Conservation (phyloP, 2,113 vertebrate species). For the Bucco capensis region DNA sequence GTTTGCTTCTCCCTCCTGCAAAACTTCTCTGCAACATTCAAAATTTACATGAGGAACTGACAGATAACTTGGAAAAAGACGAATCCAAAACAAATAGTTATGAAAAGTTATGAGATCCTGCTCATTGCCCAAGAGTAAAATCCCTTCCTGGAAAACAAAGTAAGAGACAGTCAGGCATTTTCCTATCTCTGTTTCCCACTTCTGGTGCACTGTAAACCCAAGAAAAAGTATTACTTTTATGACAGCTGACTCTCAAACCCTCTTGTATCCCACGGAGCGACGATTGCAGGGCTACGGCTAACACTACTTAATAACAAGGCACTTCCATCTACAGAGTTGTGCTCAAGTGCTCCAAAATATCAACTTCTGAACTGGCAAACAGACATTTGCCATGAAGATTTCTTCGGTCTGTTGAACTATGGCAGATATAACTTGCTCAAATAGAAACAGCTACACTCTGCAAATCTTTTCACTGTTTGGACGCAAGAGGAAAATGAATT, state of each 20-base stretch:
- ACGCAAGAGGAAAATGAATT: not conserved
- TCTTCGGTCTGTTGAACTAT: not conserved
- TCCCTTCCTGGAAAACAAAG: not conserved
- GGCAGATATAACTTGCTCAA: not conserved
- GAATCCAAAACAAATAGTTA: not conserved
- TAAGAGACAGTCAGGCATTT: not conserved
- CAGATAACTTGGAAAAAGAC: not conserved
- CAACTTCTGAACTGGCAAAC: constrained; percentile 39
- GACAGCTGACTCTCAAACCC: constrained; percentile 16
- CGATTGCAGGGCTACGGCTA: not conserved
- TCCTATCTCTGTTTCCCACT: not conserved
- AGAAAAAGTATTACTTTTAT: constrained; percentile 26
- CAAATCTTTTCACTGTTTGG: not conserved
- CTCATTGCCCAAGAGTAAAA: not conserved
- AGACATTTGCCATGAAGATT: not conserved
- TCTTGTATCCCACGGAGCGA: not conserved
- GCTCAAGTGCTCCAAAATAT: not conserved
- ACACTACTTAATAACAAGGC: not conserved
- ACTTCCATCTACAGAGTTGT: not conserved
- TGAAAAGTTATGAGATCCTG: not conserved
- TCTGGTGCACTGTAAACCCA: not conserved
- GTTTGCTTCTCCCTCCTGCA: not conserved
- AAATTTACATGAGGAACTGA: not conserved
- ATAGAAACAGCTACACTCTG: not conserved
- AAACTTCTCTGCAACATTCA: not conserved